Evolutionary conservation across 2,888 invertebrate species (phyloP).

Genomic region (Eledone cirrhosa): DNA sequence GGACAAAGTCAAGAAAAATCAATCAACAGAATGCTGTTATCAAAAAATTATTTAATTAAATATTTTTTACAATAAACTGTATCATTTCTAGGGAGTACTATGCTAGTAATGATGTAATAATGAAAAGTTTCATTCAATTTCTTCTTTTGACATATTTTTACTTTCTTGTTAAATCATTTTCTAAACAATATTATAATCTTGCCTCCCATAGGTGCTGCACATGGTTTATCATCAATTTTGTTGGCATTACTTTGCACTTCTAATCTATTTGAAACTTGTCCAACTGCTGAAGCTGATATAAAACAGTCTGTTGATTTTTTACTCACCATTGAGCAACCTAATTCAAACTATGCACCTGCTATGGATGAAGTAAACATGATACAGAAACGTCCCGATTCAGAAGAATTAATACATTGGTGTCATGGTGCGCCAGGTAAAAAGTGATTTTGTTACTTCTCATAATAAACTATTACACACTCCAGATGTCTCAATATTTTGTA

Average conservation of each 20-base stretch:
- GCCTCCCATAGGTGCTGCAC: conserved; percentile 68
- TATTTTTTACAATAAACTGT: too few relatives aligned
- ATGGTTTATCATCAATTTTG: conserved; percentile 75
- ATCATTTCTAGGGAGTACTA: too few relatives aligned
- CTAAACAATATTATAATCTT: background rate
- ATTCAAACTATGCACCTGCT: conserved; percentile 82
- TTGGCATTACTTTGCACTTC: conserved; percentile 74
- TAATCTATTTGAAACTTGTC: conserved; percentile 72
- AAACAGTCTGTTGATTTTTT: conserved; percentile 76
- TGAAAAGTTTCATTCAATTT: background rate
- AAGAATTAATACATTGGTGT: conserved; percentile 88
- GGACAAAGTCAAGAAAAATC: too few relatives aligned
- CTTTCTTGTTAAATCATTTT: background rate
- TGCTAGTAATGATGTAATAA: background rate
- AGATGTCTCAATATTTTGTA: too few relatives aligned
- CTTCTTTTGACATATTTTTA: background rate
- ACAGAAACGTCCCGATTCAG: conserved; percentile 63
- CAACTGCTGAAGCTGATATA: conserved; percentile 72
- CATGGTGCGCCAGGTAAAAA: conserved; percentile 81
- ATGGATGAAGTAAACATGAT: conserved; percentile 75
- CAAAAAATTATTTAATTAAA: too few relatives aligned
- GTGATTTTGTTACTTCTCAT: background rate
- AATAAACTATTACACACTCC: too few relatives aligned
- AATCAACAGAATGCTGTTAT: background rate
- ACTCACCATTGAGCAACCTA: conserved; percentile 74